These are phyloP conservation scores for Fistularia tabacaria DNA, from an alignment of 2,797 vertebrate genomes.

Conservation along the genomic window DNA sequence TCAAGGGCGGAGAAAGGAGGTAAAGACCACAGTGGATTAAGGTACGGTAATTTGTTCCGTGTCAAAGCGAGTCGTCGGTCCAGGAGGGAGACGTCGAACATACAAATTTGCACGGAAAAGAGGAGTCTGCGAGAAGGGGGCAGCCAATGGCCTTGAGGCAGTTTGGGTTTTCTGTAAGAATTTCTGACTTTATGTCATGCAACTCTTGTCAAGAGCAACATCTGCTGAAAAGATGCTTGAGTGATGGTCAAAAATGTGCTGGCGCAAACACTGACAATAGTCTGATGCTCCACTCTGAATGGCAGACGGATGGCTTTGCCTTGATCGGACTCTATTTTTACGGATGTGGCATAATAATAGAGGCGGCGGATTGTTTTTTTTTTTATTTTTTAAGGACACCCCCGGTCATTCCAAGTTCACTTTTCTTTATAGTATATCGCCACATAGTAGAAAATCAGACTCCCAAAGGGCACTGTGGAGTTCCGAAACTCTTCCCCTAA, in stretches of 20 bases:
- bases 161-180: constrained; percentile 61
- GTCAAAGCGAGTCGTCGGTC: constrained; percentile 48
- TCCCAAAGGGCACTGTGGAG: constrained; percentile 46
- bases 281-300: constrained; percentile 27
- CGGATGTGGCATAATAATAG: constrained; percentile 11
- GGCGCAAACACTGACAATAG: constrained; percentile 59
- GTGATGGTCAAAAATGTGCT: constrained; percentile 74
- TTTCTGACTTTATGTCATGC: constrained; percentile 69
- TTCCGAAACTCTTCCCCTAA: constrained; percentile 70
- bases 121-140: constrained; percentile 42
- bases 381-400: constrained; percentile 45
- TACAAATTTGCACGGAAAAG: constrained; percentile 57
- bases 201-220: constrained; percentile 69
- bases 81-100: constrained; percentile 41
- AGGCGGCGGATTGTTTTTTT: constrained; percentile 5
- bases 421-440: constrained; percentile 50
- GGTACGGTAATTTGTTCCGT: constrained; percentile 69
- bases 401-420: constrained; percentile 63
- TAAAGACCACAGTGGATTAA: constrained; percentile 55
- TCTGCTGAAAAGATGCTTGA: constrained; percentile 76
- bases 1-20: constrained; percentile 42
- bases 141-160: constrained; percentile 64
- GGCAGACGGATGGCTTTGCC: constrained; percentile 32
- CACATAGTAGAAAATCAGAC: constrained; percentile 50
- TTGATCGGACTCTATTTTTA: constrained; percentile 21